A percentile compares a stretch with the other conserved stretches of the same genome.
Conservation (phyloP, 1,140 invertebrate species). For the Tyrophagus putrescentiae region DNA sequence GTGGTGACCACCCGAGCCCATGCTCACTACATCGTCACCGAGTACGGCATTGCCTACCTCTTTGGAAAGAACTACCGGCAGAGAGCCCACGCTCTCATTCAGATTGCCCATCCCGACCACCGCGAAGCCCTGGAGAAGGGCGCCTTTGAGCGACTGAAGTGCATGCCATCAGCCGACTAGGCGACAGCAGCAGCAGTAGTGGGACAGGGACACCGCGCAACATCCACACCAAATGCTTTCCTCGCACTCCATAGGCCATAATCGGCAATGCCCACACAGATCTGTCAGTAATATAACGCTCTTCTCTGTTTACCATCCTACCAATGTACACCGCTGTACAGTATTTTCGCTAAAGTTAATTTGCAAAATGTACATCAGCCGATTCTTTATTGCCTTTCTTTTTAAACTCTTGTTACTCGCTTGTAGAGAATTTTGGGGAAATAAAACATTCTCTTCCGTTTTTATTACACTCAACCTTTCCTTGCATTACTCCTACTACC, state of each 20-base stretch:
- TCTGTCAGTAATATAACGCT: not conserved
- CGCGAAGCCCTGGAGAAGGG: constrained; percentile 68
- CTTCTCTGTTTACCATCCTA: not conserved
- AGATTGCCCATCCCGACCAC: constrained; percentile 76
- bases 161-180: constrained; percentile 52
- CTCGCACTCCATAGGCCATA: too few species aligned
- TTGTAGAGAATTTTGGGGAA: too few species aligned
- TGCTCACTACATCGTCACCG: constrained; percentile 82
- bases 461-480: too few species aligned
- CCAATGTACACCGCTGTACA: not conserved
- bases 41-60: constrained; percentile 72
- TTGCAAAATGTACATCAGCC: too few species aligned
- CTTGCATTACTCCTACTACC: too few species aligned
- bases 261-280: too few species aligned
- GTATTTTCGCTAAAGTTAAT: not conserved
- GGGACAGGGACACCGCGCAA: not conserved
- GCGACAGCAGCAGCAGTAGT: not conserved
- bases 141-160: constrained; percentile 69
- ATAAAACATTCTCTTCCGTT: too few species aligned
- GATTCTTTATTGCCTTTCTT: too few species aligned
- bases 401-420: too few species aligned
- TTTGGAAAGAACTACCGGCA: constrained; percentile 79
- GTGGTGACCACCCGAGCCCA: constrained; percentile 83
- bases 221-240: not conserved
- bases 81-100: constrained; percentile 70